Evolutionary conservation across 2,888 invertebrate genomes (phyloP), one percentile per base, ranked within the genome.

Genomic region (Nymphalis c-album): DNA sequence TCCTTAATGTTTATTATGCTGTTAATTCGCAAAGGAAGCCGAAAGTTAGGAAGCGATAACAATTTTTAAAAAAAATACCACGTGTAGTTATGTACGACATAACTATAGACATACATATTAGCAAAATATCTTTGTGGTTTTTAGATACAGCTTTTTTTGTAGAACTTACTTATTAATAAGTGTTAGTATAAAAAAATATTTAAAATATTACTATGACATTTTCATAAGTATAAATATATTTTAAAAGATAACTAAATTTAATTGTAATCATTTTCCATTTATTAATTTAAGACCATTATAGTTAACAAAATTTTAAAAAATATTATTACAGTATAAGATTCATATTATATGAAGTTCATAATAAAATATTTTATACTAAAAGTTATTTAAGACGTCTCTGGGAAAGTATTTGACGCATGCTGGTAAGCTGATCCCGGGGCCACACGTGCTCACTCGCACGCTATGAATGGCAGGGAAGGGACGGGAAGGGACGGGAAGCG

Each of bases 331-430:
- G 31, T 16, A 58, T 26, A 17, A 10, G 5, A 53, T 5, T 22
- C 22, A 46, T 16, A 47, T 55, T 46, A 35, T n/a, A n/a, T n/a
- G 48, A 61, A 40, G 17, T 53, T 26, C 16, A 7, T 48, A 20
- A 20, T 6, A 60, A 61, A 61, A 35, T 58, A 64, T 63, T 68
- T 70, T 18, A 68, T 65, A 58, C 13, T 48, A 47, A 55, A 60
- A 55, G 16, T 63, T 45, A 68, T 58, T 64, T 40, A 51, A 64
- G 60, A 51, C 55, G 65, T 48, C 80, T 83, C 80, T 86, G 88
- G 86, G 88, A 88, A 88, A 87, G 84, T 86, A 84, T 86, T 84
- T 83, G 82, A 85, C 83, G 85, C 86, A 85, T 86, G 84, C 79
- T 84, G 77, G 86, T 81, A 89, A 87, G 83, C 79, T 80, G 86